Evolutionary conservation across 2,113 vertebrate species (phyloP), one percentile per base, ranked within the genome.

Genomic region (Cairina moschata): DNA sequence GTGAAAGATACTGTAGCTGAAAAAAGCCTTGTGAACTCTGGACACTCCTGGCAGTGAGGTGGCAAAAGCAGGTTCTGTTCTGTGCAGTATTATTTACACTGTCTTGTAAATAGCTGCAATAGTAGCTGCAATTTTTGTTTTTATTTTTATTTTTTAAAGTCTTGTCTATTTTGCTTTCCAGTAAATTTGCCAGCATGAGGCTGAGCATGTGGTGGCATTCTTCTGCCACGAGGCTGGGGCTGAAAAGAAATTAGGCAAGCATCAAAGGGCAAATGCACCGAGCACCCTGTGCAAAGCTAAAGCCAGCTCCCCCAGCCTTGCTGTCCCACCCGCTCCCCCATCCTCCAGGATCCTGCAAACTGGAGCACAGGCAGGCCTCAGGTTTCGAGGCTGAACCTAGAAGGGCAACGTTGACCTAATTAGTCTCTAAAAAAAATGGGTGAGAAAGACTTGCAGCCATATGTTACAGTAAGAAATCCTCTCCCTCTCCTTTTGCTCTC

Each of bases 361-460:
- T 8, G 68, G 82, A 83, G 87, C 50, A 67, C 68, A 12, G 60
- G 29, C 92, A 86, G n/a, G 48, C 44, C 54, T 74, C 65, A 20
- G 50, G 21, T 83, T 93, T 86, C 50, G 84, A 79, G 91, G 58
- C 74, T 90, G 44, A 48, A 76, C 79, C 80, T 85, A 16, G 72
- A 9, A 69, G 75, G 86, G 78, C 71, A 91, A 16, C 89, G 59
- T 6, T 96, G 96, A 96, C 95, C 95, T 93, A 96, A 96, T 96
- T 97, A 93, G 25, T 76, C 21, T 77, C 63, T 83, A 78, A 81
- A 88, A 92, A 46, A 92, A 92, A 90, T 10, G 11, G 69, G 48
- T 52, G 68, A 36, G 60, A 40, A 87, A 73, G 65, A 88, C 83
- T 87, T 16, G 34, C 55, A 2, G n/a, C 91, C 42, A 11, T 89